These are phyloP conservation scores for Microhierax caerulescens DNA, from an alignment of 2,797 vertebrate species.

Conservation along the genomic window DNA sequence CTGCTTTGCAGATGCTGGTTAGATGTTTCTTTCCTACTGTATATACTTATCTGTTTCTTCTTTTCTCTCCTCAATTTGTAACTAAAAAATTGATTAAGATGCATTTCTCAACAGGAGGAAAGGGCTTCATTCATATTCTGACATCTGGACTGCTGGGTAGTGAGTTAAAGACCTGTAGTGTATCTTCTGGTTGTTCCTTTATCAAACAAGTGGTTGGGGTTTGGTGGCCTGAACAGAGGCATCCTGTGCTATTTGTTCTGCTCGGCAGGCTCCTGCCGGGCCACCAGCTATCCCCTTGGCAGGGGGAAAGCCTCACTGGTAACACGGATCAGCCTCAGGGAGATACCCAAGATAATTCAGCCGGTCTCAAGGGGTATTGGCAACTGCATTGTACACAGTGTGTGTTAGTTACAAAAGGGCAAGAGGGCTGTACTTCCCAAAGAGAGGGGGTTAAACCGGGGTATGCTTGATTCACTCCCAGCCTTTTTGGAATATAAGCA, in stretches of 20 bases:
- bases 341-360: neutral
- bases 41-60: neutral
- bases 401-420: neutral
- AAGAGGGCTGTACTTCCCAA: neutral
- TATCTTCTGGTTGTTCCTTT: neutral
- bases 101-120: neutral
- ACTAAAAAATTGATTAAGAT: neutral
- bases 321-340: neutral
- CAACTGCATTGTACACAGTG: neutral
- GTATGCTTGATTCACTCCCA: neutral
- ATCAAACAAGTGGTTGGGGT: neutral
- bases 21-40: neutral
- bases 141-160: neutral
- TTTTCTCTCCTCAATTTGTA: neutral
- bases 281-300: neutral
- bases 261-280: neutral
- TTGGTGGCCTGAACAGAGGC: neutral
- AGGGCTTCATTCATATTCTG: neutral
- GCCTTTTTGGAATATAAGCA: neutral
- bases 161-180: neutral
- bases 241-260: neutral
- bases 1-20: neutral
- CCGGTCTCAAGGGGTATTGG: accelerated
- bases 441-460: neutral
- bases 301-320: neutral